phyloP scores from a whole-genome alignment of 1,140 invertebrate species.

The Heliothis virescens region DNA sequence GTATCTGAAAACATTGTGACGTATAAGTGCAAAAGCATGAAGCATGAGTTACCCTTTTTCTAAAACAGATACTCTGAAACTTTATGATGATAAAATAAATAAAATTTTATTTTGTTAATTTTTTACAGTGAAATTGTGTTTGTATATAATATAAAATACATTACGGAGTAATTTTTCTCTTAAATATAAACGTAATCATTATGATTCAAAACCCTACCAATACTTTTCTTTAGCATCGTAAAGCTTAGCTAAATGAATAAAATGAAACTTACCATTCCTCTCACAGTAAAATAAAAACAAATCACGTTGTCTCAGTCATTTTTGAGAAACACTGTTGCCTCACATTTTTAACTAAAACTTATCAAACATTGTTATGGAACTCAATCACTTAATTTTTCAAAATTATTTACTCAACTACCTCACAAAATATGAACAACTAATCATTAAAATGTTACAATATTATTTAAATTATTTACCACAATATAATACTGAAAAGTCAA shows the following conservation, averaged over 20 bases:
- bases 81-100: too few relatives aligned
- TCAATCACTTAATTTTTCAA: not conserved
- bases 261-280: slow-evolving; percentile 12
- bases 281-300: not conserved
- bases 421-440: not conserved
- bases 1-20: too few relatives aligned
- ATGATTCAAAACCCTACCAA: too few relatives aligned
- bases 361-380: not conserved
- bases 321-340: not conserved
- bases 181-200: too few relatives aligned
- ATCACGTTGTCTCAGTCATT: slow-evolving; percentile 15
- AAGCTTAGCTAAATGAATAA: not conserved
- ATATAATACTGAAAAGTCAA: not conserved
- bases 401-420: not conserved
- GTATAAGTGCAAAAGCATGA: too few relatives aligned
- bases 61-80: too few relatives aligned
- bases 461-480: not conserved
- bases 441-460: not conserved
- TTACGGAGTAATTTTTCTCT: too few relatives aligned
- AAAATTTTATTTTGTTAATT: too few relatives aligned
- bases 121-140: too few relatives aligned
- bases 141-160: too few relatives aligned
- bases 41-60: too few relatives aligned
- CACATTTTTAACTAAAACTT: slow-evolving; percentile 11
- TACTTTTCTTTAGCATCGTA: too few relatives aligned